A percentile compares a stretch with the other conserved stretches of the same genome.
Evolutionary conservation across 2,888 invertebrate species (phyloP).

Genomic region (Drosophila pullipes): DNA sequence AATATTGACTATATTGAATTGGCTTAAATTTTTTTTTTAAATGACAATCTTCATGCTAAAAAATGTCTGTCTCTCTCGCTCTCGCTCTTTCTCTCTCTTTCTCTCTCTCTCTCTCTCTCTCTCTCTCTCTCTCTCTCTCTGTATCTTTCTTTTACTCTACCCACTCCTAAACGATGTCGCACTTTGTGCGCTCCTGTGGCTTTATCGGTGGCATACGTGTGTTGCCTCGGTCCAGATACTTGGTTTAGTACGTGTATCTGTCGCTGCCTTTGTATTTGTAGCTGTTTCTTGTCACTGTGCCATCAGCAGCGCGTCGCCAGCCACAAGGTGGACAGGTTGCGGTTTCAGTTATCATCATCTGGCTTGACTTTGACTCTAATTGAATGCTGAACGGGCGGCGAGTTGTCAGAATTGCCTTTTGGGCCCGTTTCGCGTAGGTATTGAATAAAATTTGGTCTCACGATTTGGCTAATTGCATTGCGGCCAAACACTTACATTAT

Average conservation of each 20-base stretch:
- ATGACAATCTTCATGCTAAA: no score
- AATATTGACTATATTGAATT: neutral
- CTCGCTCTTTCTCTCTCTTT: neutral
- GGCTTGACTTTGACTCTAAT: conserved; percentile 32
- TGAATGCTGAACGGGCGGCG: conserved; percentile 21
- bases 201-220: conserved; percentile 48
- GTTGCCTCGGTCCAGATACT: conserved; percentile 21
- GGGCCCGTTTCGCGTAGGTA: conserved; percentile 33
- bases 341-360: conserved; percentile 43
- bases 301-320: conserved; percentile 49
- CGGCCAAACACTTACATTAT: conserved; percentile 24
- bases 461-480: conserved; percentile 57
- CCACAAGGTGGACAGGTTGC: conserved; percentile 63
- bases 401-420: conserved; percentile 37
- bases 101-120: neutral
- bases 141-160: neutral
- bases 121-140: neutral
- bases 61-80: neutral
- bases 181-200: conserved; percentile 44
- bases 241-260: conserved; percentile 7
- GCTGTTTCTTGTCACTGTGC: conserved; percentile 50
- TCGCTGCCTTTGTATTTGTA: conserved; percentile 9
- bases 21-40: neutral
- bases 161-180: conserved; percentile 25
- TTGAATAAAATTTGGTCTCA: conserved; percentile 27